Evolutionary conservation across 2,113 vertebrate species (phyloP).

Genomic region (Notarius lentiginosus): DNA sequence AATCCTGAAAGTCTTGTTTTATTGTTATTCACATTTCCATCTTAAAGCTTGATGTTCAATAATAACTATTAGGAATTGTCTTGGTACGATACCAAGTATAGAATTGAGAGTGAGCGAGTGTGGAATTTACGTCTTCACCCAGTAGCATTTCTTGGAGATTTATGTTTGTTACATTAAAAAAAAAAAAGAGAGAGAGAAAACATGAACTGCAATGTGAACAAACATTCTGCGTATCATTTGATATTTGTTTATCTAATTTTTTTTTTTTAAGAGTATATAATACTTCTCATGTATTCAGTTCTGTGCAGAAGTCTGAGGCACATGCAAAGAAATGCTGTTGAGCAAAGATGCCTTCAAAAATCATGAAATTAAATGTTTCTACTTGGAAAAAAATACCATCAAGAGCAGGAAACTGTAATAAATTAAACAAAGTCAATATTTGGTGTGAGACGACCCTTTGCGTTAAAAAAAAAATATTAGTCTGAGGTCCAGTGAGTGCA

Average conservation of each 20-base stretch:
- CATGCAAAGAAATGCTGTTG: no score
- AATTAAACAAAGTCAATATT: no score
- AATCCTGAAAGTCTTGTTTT: neutral
- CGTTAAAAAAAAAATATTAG: no score
- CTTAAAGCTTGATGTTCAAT: neutral
- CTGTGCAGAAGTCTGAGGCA: no score
- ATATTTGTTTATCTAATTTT: neutral
- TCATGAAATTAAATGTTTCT: no score
- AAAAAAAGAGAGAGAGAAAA: neutral
- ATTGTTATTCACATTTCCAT: neutral
- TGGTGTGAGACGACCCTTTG: no score
- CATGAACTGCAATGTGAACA: neutral
- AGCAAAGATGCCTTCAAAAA: no score
- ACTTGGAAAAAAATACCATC: no score
- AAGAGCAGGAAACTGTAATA: no score
- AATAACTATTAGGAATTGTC: neutral
- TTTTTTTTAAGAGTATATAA: neutral
- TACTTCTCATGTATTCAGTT: neutral
- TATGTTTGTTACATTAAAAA: neutral
- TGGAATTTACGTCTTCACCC: neutral
- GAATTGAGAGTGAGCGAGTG: no score
- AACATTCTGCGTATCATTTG: neutral
- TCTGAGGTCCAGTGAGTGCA: no score
- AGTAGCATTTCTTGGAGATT: neutral
- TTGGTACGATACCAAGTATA: neutral